phyloP scores from a whole-genome alignment of 2,888 invertebrate species.

The Chymomyza caudatula region DNA sequence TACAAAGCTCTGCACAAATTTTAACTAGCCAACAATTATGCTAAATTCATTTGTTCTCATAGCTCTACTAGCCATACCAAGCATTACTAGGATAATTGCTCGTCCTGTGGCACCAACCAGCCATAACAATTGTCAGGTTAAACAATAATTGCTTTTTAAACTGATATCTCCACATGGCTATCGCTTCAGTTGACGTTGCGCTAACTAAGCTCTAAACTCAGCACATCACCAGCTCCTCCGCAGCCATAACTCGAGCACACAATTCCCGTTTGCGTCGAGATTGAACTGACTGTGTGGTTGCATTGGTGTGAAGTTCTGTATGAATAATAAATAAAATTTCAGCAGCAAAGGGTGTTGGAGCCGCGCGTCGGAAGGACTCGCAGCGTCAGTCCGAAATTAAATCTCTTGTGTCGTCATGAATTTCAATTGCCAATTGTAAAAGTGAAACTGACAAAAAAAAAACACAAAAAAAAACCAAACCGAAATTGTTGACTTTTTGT shows the following conservation, averaged over 20 bases:
- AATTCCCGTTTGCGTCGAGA: neutral
- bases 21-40: neutral
- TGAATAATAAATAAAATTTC: slow-evolving; percentile 39
- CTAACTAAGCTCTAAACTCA: slow-evolving; percentile 1
- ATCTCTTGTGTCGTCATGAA: slow-evolving; percentile 38
- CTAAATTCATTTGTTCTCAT: neutral
- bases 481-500: neutral
- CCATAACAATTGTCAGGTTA: slow-evolving; percentile 38
- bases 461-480: neutral
- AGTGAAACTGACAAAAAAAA: neutral
- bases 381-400: slow-evolving; percentile 33
- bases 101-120: neutral
- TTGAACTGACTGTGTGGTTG: neutral
- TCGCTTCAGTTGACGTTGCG: neutral
- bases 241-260: no score
- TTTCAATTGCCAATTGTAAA: slow-evolving; percentile 37
- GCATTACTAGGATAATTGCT: neutral
- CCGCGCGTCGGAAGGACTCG: neutral
- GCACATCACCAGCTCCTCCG: no score
- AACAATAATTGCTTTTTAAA: slow-evolving; percentile 60
- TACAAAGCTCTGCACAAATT: no score
- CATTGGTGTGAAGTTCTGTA: slow-evolving; percentile 5
- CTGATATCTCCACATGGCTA: slow-evolving; percentile 30
- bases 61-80: neutral
- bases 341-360: neutral